These are phyloP conservation scores for Sminthurides aquaticus DNA, from an alignment of 2,888 invertebrate species.

Conservation along the genomic window DNA sequence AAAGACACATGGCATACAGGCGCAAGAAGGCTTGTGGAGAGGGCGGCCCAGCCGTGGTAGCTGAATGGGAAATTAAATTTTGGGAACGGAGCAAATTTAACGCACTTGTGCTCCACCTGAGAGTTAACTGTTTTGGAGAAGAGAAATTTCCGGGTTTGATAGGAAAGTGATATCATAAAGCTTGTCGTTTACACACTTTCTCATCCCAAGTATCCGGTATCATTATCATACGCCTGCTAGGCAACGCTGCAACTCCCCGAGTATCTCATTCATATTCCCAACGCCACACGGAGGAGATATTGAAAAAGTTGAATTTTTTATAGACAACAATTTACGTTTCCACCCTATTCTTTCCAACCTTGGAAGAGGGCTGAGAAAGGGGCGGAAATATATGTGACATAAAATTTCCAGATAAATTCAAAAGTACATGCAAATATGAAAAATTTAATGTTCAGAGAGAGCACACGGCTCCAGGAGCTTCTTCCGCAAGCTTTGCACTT, in stretches of 20 bases:
- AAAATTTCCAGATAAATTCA: no score
- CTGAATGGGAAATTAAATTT: not conserved
- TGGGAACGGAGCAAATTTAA: not conserved
- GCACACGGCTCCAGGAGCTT: no score
- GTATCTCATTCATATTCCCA: not conserved
- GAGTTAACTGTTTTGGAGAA: not conserved
- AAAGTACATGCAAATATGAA: no score
- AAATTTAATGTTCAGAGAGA: no score
- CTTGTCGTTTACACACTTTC: not conserved
- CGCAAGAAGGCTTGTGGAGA: conserved; percentile 1
- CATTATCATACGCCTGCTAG: not conserved
- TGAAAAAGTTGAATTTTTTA: not conserved
- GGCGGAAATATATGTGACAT: no score
- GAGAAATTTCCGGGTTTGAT: not conserved
- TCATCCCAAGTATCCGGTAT: not conserved
- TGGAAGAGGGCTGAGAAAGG: no score
- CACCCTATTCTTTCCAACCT: not conserved
- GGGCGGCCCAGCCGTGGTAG: not conserved
- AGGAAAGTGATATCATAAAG: not conserved
- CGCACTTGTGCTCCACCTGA: not conserved
- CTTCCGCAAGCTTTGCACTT: no score
- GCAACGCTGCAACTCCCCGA: not conserved
- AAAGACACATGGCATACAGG: not conserved
- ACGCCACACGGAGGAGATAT: no score
- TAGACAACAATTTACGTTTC: not conserved